These are phyloP conservation scores for Lingula anatina DNA, from an alignment of 2,888 invertebrate genomes.

Conservation along the genomic window DNA sequence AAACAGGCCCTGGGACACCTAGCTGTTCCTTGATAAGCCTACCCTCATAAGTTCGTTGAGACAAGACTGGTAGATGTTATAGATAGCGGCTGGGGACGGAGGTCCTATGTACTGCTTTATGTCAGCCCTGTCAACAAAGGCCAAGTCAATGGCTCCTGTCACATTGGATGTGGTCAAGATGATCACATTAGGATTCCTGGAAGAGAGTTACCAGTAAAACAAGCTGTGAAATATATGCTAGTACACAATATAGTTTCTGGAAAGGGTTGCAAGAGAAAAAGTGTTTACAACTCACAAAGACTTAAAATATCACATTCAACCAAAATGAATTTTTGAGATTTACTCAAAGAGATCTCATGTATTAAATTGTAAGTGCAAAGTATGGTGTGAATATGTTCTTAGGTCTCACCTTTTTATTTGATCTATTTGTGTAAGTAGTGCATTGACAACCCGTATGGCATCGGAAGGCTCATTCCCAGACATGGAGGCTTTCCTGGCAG, in stretches of 20 bases:
- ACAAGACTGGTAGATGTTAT: constrained; percentile 77
- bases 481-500: constrained; percentile 67
- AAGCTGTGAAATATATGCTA: background rate
- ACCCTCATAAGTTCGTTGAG: constrained; percentile 76
- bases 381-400: too few species aligned
- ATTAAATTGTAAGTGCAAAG: too few species aligned
- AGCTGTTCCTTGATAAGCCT: constrained; percentile 13
- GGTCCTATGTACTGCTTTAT: constrained; percentile 83
- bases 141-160: constrained; percentile 86
- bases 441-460: constrained; percentile 93
- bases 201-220: constrained; percentile 16
- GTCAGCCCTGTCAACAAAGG: constrained; percentile 94
- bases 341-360: too few species aligned
- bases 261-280: too few species aligned
- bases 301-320: background rate
- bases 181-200: constrained; percentile 77
- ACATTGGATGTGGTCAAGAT: constrained; percentile 94
- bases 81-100: constrained; percentile 74
- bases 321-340: too few species aligned
- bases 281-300: background rate
- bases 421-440: constrained; percentile 90
- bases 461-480: constrained; percentile 87
- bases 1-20: too few species aligned
- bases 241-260: too few species aligned
- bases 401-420: constrained; percentile 66